phyloP scores from a whole-genome alignment of 1,140 invertebrate genomes.

The Brachionus manjavacas region DNA sequence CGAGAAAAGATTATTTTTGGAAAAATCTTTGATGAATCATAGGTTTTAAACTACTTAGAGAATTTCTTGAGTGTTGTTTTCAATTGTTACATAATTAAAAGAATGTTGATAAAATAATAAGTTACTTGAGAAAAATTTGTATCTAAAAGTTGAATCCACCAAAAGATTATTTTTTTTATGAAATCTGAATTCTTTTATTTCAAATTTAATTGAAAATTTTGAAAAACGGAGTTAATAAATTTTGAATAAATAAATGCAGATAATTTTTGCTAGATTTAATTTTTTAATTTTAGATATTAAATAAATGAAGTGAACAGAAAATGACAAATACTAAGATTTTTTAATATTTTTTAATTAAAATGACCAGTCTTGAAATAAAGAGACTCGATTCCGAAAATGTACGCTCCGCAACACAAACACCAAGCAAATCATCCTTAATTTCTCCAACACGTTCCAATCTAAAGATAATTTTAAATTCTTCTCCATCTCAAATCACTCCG shows the following conservation, averaged over 20 bases:
- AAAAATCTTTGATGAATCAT: not conserved
- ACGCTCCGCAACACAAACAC: not conserved
- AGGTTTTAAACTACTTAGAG: not conserved
- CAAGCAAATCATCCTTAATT: not conserved
- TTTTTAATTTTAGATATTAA: not conserved
- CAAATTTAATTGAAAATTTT: too few species aligned
- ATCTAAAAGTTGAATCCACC: not conserved
- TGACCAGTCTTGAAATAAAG: slow-evolving; percentile 20
- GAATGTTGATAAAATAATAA: not conserved
- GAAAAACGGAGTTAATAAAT: not conserved
- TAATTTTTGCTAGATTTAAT: not conserved
- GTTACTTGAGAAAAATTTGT: not conserved
- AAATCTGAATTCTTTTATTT: too few species aligned
- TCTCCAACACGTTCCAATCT: slow-evolving; percentile 5
- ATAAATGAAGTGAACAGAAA: not conserved
- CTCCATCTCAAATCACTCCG: not conserved
- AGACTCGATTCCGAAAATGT: not conserved
- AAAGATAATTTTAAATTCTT: not conserved
- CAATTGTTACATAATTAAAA: not conserved
- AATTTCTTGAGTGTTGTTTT: not conserved
- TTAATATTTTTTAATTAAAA: not conserved
- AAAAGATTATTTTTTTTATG: not conserved
- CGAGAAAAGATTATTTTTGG: not conserved
- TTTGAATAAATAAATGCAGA: not conserved
- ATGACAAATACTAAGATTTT: not conserved